These are phyloP conservation scores for Corvus cornix DNA, from an alignment of 2,113 vertebrate genomes.

Conservation along the genomic window DNA sequence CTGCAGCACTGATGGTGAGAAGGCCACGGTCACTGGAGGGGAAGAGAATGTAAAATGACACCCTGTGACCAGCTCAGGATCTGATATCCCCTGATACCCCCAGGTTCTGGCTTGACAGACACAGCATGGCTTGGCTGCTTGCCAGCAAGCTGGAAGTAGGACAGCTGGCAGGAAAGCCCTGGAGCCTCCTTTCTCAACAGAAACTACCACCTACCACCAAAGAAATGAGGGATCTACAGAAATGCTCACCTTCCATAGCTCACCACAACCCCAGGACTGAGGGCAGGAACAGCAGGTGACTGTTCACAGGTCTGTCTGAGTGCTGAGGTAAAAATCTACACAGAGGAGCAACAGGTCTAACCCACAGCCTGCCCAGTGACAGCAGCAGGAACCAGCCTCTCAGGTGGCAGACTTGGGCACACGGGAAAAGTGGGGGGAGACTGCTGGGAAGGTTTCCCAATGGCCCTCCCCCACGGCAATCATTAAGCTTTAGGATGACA, in stretches of 20 bases:
- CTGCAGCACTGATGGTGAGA: neutral
- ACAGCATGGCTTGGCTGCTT: neutral
- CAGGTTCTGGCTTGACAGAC: neutral
- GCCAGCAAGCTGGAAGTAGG: neutral
- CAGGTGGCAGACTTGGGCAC: neutral
- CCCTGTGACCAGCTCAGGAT: neutral
- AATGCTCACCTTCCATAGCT: neutral
- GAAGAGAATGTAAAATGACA: neutral
- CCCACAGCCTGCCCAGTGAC: neutral
- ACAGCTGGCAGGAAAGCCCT: neutral
- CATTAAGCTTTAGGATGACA: neutral
- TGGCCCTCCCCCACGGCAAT: neutral
- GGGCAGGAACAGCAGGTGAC: neutral
- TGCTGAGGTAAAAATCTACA: neutral
- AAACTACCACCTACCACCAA: neutral
- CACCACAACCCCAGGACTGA: neutral
- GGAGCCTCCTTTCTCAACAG: neutral
- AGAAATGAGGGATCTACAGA: neutral
- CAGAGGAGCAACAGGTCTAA: neutral
- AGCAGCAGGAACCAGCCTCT: neutral
- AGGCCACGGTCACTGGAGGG: neutral
- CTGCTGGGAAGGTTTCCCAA: neutral
- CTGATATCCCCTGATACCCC: neutral
- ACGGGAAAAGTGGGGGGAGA: rapidly evolving
- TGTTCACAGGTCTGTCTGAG: neutral